Base-by-base conservation (phyloP, 2,797 vertebrate species). In the Lycodopsis pacificus region DNA sequence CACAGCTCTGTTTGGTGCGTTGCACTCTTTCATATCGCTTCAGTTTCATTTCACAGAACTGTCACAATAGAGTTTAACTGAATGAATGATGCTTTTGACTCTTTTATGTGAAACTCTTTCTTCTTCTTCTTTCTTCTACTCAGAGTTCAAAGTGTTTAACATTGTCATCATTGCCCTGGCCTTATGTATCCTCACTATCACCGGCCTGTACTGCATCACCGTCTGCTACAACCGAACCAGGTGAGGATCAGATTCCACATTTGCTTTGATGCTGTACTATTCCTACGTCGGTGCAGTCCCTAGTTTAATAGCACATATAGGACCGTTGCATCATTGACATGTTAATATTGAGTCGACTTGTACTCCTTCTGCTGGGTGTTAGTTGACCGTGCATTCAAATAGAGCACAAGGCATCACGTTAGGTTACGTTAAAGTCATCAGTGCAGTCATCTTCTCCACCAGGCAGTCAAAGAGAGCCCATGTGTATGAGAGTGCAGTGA, bases 121-220 rank as follows among this genome's bases (percentile, higher is more conserved):
- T 68, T 65, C 36, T 27, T 27, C 17, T 19, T 20, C 7, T 7
- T 67, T 57, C 40, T 58, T 65, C 13, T 56, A 22, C 42, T 7
- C 87, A 96, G 95, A 93, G 58, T 85, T 92, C 69, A 92, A 84
- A 83, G 83, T 94, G 63, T 89, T 95, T 3, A 93, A 95, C 73
- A 82, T 94, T 53, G 88, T 88, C n/a, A 67, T 96, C 40, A 85
- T 86, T 0, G 74, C 75, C 1, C 12, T 95, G 77, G 93, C 93
- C 25, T 66, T 92, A 51, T 92, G 91, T 5, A 38, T 94, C 77
- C 90, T 96, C 49, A 38, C 86, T 1, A 20, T 91, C 42, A 88
- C 90, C 0, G 86, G 85, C 19, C 57, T 94, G 59, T 84, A 94
- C 77, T 95, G 87, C 89, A 78, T 93, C 82, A 73, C 86, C 1